These are phyloP conservation scores for Nothoprocta pentlandii DNA, from an alignment of 2,113 vertebrate species.

Conservation along the genomic window DNA sequence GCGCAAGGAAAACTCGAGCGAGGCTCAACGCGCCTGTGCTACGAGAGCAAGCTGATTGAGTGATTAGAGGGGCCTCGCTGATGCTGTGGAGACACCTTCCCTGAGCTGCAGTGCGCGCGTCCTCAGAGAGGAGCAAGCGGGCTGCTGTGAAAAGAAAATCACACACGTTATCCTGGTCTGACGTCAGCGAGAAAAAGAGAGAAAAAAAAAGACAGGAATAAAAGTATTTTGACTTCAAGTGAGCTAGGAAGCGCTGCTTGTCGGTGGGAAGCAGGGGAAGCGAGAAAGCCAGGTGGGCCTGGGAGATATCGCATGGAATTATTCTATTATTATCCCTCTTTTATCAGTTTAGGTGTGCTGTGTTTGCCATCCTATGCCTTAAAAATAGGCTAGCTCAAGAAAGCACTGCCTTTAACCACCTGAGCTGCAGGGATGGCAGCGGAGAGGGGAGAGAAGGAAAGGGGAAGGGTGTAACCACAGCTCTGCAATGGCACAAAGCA, in stretches of 20 bases:
- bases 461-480: not conserved
- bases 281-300: not conserved
- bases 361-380: not conserved
- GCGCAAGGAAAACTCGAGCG: not conserved
- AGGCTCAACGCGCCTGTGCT: not conserved
- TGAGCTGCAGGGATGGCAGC: not conserved
- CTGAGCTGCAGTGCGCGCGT: fast-evolving
- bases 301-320: fast-evolving
- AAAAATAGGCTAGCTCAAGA: not conserved
- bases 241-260: not conserved
- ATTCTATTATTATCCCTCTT: not conserved
- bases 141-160: not conserved
- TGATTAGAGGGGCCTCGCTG: not conserved
- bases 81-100: not conserved
- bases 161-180: not conserved
- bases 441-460: not conserved
- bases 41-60: not conserved
- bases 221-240: not conserved
- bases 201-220: not conserved
- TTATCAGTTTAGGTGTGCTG: not conserved
- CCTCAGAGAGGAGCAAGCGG: conserved; percentile 2
- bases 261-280: not conserved
- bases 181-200: not conserved
- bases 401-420: not conserved
- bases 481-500: not conserved